Conservation (phyloP, 2,113 vertebrate species). For the Mohoua ochrocephala region DNA sequence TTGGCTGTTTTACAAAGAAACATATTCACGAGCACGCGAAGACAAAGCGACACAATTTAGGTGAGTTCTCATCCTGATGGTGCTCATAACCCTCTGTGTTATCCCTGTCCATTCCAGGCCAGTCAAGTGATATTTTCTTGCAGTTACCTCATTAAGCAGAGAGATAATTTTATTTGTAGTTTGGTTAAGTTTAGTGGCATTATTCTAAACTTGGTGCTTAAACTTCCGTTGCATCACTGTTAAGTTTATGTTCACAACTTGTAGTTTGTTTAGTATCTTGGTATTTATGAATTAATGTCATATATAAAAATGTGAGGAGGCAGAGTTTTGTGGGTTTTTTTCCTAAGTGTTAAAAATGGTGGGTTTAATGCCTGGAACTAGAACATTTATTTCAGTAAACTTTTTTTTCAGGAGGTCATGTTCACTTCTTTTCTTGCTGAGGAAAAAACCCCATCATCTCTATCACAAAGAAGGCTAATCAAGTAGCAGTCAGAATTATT, state of each 20-base stretch:
- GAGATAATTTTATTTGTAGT: background rate
- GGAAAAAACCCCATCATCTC: background rate
- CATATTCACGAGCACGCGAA: conserved; percentile 99
- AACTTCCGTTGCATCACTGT: background rate
- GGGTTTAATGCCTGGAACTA: background rate
- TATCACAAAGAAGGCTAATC: background rate
- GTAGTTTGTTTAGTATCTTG: background rate
- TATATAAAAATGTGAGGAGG: background rate
- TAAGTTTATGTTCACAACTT: background rate
- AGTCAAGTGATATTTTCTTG: background rate
- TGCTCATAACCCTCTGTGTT: background rate
- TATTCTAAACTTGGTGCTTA: background rate
- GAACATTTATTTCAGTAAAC: background rate
- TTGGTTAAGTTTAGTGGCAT: background rate
- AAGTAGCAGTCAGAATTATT: background rate
- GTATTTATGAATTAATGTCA: background rate
- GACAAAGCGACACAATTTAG: conserved; percentile 96
- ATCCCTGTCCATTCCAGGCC: background rate
- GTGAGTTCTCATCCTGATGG: conserved; percentile 71
- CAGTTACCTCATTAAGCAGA: background rate
- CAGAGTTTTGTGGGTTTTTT: background rate
- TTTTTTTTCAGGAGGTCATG: background rate
- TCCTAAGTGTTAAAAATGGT: background rate
- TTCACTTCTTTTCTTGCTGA: background rate
- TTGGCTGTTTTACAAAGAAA: conserved; percentile 98